A percentile compares a stretch with the other conserved stretches of the same genome.
These are phyloP conservation scores for Sander lucioperca DNA, from an alignment of 2,113 vertebrate species.

Conservation along the genomic window DNA sequence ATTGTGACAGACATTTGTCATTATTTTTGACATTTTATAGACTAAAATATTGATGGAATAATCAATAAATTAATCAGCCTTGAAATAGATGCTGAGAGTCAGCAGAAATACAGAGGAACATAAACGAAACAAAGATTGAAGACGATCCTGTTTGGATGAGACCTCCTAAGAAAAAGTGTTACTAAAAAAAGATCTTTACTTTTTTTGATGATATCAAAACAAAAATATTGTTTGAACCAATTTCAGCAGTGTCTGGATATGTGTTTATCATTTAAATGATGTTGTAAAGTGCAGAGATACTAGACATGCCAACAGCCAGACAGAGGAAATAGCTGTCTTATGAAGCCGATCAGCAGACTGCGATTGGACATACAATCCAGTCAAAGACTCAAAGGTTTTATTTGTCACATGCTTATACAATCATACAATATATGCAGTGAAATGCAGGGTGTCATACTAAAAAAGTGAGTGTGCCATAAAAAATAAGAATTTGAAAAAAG, in stretches of 20 bases:
- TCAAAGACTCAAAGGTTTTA: not conserved
- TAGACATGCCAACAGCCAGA: not conserved
- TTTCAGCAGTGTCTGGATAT: not conserved
- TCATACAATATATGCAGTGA: not conserved
- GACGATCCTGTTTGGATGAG: not conserved
- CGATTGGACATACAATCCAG: not conserved
- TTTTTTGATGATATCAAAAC: not conserved
- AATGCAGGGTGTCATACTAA: not conserved
- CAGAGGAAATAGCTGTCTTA: not conserved
- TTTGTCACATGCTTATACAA: not conserved
- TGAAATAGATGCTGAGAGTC: slow-evolving; percentile 32
- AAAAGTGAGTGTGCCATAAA: not conserved
- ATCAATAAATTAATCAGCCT: slow-evolving; percentile 49
- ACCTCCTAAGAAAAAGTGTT: not conserved
- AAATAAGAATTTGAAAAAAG: not conserved
- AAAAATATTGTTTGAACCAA: not conserved
- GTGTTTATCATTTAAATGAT: not conserved
- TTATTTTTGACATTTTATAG: slow-evolving; percentile 50
- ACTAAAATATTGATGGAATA: slow-evolving; percentile 34
- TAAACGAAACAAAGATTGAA: not conserved
- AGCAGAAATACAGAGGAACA: slow-evolving; percentile 23
- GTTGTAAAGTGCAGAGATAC: not conserved
- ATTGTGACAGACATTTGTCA: slow-evolving; percentile 12
- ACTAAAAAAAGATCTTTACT: not conserved
- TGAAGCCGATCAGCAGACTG: not conserved